Conservation (phyloP, 2,888 invertebrate genomes). For the Acanthopleura granulata region DNA sequence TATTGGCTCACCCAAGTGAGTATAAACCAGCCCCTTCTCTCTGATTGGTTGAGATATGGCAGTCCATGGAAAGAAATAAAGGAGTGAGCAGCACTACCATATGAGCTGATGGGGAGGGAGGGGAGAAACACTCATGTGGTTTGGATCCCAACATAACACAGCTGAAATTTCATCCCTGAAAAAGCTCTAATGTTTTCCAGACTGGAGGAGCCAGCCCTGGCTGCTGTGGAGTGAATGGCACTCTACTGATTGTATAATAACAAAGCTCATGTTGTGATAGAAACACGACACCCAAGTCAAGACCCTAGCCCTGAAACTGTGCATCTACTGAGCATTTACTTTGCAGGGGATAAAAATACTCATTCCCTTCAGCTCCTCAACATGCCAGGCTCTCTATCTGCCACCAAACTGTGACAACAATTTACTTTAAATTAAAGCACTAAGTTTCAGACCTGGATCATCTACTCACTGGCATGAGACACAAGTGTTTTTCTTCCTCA, state of each 20-base stretch:
- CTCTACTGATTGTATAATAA: constrained; percentile 17
- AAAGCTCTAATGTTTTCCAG: constrained; percentile 17
- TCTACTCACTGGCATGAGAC: no score
- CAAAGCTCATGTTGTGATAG: constrained; percentile 16
- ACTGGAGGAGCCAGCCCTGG: neutral
- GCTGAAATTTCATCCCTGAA: constrained; percentile 17
- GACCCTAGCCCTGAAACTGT: neutral
- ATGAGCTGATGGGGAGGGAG: no score
- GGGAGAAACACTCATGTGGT: constrained; percentile 10
- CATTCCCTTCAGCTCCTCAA: neutral
- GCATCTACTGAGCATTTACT: neutral
- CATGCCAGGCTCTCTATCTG: neutral
- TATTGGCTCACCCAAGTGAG: no score
- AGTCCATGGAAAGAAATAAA: no score
- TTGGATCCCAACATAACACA: constrained; percentile 4
- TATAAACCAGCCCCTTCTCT: no score
- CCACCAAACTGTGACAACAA: neutral
- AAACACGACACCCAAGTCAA: constrained; percentile 14
- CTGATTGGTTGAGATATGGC: no score
- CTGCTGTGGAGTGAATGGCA: constrained; percentile 13
- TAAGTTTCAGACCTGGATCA: neutral
- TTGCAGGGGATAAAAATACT: neutral
- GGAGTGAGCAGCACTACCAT: no score
- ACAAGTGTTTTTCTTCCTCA: no score
- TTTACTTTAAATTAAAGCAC: neutral